phyloP scores from a whole-genome alignment of 1,140 invertebrate genomes.

The Acromyrmex charruanus region DNA sequence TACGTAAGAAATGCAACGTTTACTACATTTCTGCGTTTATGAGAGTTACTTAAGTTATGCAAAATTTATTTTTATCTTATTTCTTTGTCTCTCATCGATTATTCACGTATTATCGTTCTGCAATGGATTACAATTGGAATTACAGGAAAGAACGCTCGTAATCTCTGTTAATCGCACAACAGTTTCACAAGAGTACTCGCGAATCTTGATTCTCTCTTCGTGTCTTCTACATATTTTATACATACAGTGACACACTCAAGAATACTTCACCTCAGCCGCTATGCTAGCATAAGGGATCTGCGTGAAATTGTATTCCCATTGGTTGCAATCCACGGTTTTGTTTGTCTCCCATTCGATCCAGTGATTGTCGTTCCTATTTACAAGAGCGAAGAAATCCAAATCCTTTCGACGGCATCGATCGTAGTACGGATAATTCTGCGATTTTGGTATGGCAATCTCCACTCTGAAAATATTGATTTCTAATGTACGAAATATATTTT shows the following conservation, averaged over 20 bases:
- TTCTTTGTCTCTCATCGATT: background rate
- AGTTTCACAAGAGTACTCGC: background rate
- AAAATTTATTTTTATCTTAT: background rate
- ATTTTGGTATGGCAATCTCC: constrained; percentile 76
- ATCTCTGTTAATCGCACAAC: constrained; percentile 18
- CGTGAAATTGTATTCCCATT: constrained; percentile 87
- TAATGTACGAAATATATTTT: background rate
- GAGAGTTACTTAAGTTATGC: background rate
- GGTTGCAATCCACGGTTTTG: constrained; percentile 77
- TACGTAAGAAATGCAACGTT: background rate
- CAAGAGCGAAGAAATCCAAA: constrained; percentile 76
- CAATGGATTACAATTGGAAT: background rate
- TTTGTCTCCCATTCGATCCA: constrained; percentile 75
- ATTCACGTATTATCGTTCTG: constrained; percentile 4
- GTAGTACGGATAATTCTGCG: constrained; percentile 81
- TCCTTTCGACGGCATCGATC: constrained; percentile 81
- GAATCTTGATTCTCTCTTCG: background rate
- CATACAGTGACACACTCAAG: background rate
- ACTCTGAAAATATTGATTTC: constrained; percentile 73
- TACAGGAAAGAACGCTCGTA: background rate
- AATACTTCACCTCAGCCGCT: constrained; percentile 85
- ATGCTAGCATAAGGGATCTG: constrained; percentile 86
- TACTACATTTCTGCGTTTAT: background rate
- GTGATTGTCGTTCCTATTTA: constrained; percentile 63
- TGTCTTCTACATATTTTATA: background rate